Base-by-base conservation (phyloP, 2,797 vertebrate genomes). In the Amphiprion clarkii region DNA sequence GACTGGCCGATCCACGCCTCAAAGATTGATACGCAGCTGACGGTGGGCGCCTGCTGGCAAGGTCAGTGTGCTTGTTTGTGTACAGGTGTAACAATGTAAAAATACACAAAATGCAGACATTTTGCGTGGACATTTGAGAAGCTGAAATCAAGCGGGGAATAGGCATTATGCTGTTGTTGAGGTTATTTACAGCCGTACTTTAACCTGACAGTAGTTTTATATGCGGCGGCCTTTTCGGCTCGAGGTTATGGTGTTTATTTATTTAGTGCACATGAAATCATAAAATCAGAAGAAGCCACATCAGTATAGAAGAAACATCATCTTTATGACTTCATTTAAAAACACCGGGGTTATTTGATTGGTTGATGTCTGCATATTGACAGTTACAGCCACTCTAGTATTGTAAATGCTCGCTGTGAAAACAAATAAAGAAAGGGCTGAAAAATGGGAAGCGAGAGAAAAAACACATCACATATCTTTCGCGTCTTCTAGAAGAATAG, bases 41-140 rank as follows among this genome's bases (percentile, higher is more conserved):
- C 98, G 0, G 97, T 99, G 8, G 98, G 98, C 0, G 98, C 98
- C 77, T 99, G 98, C 86, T 99, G 98, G 98, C 98, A 99, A 98
- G 98, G 98, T 99, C 93, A 93, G 89, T 90, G 51, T 78, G 33
- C 11, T 39, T 11, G 10, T 39, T 39, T 39, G 10, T 3, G 36
- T 39, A 39, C 36, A 39, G 36, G 2, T 11, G 10, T 39, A 39
- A 39, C 36, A 12, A 12, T 75, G 21, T 67, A 10, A 54, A 58
- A n/a, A 29, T 21, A 17, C 4, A 27, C 17, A 56, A 29, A 23
- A 25, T 21, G 23, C 17, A 13, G 57, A 19, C 7, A 44, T 60
- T 12, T 46, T 11, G 51, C 23, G 1, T 5, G 12, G 21, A 23
- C 17, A 33, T 78, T 54, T 73, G 49, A 69, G 17, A 54, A 31